Evolutionary conservation across 2,888 invertebrate genomes (phyloP).

Genomic region (Clanis bilineata): DNA sequence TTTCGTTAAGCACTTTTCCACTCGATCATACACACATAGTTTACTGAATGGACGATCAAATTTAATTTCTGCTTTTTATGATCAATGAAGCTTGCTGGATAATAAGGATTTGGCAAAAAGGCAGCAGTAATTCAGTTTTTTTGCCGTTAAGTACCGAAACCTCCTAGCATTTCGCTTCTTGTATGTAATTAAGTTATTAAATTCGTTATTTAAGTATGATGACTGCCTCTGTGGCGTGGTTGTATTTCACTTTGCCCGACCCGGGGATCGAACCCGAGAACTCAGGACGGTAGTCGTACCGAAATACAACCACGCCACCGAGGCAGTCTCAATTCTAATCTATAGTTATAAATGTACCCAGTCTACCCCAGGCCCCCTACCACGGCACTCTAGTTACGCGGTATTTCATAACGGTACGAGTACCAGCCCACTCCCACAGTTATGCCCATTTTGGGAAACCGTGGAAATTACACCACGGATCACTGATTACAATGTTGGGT

Average conservation of each 20-base stretch:
- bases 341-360: too few species aligned
- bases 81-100: background rate
- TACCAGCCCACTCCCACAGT: background rate
- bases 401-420: background rate
- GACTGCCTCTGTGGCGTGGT: too few species aligned
- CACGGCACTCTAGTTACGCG: background rate
- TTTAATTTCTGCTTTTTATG: background rate
- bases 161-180: too few species aligned
- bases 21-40: background rate
- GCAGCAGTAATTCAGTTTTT: too few species aligned
- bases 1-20: background rate
- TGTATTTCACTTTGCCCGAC: too few species aligned
- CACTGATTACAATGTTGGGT: slow-evolving; percentile 22
- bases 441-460: slow-evolving; percentile 7
- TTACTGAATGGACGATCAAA: background rate
- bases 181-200: too few species aligned
- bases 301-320: too few species aligned
- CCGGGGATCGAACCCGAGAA: too few species aligned
- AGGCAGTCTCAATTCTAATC: background rate
- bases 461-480: slow-evolving; percentile 21
- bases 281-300: too few species aligned
- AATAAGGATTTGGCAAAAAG: background rate
- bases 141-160: too few species aligned
- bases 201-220: too few species aligned
- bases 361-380: background rate